Evolutionary conservation across 1,140 invertebrate species (phyloP), one percentile per base, ranked within the genome.

Genomic region (Listronotus oregonensis): DNA sequence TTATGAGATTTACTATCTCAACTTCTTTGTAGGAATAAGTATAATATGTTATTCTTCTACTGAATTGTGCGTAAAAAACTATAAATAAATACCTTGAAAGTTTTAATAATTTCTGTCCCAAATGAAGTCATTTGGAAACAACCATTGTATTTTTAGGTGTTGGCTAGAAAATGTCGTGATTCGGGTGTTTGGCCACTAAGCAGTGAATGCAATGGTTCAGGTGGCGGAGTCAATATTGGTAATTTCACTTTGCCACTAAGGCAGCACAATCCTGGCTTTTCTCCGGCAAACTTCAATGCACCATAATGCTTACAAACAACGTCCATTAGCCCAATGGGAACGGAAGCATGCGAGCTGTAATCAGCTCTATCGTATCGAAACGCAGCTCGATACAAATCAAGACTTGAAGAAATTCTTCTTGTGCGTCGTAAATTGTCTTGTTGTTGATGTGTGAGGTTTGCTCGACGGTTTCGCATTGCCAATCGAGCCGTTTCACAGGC

Each of bases 101-200:
- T n/a, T n/a, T n/a, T n/a, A n/a, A n/a, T n/a, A n/a, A n/a, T n/a
- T n/a, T 50, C 47, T 50, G 47, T 14, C 47, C 27, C 47, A 71
- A 79, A 78, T 44, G 75, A 77, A 21, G 77, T 78, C 75, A 80
- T 80, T 75, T 80, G 77, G 68, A 80, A 80, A 63, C 70, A 73
- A 32, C 61, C 47, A 71, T 79, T 79, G 57, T 78, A 78, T 61
- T 46, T 50, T 50, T 50, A 18, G 7, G 47, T 50, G 18, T 50
- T 50, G 6, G 47, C 47, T 7, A 76, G 61, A 74, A 78, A 78
- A 55, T 75, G 74, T 37, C 66, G 67, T 70, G 75, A 78, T 74
- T 76, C 73, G 59, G 49, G 69, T 73, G 71, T 75, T 75, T 77
- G 68, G 64, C 72, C 73, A 66, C 64, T 68, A 75, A 77, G 72